Percentiles rank a stretch among this genome's conserved stretches.
Conservation (phyloP, 2,113 vertebrate species). For the Danionella cerebrum region DNA sequence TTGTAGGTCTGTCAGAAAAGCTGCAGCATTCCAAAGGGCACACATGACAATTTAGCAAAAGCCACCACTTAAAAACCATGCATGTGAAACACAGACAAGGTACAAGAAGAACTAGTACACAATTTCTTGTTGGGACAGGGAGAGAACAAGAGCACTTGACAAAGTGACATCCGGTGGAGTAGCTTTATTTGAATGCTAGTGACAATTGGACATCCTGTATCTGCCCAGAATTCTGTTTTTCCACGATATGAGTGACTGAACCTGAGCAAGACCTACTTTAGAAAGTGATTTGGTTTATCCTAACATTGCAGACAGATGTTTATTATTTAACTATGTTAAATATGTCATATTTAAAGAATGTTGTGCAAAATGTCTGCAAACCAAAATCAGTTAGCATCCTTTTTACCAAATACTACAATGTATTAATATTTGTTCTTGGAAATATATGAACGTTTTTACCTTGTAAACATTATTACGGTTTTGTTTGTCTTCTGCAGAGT, state of each 20-base stretch:
- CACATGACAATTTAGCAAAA: not conserved
- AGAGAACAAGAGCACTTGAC: not conserved
- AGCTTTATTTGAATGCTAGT: not conserved
- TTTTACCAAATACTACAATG: no score
- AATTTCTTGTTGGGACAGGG: not conserved
- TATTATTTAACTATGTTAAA: no score
- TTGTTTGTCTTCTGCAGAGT: no score
- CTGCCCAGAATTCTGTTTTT: not conserved
- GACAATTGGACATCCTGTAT: not conserved
- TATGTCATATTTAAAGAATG: no score
- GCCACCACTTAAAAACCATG: not conserved
- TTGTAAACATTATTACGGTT: no score
- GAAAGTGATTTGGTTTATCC: no score
- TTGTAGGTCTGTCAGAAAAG: not conserved
- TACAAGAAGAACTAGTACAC: not conserved
- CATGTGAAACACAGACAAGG: not conserved
- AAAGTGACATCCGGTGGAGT: not conserved
- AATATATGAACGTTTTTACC: no score
- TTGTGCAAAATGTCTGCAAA: no score
- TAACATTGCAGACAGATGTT: no score
- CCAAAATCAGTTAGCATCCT: no score
- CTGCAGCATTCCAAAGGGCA: not conserved
- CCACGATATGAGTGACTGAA: not conserved
- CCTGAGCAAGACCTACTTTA: no score
- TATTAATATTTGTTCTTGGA: no score